A percentile compares a stretch with the other conserved stretches of the same genome.
Conservation (phyloP, 1,140 invertebrate genomes). For the Pseudomyrmex cubaensis region DNA sequence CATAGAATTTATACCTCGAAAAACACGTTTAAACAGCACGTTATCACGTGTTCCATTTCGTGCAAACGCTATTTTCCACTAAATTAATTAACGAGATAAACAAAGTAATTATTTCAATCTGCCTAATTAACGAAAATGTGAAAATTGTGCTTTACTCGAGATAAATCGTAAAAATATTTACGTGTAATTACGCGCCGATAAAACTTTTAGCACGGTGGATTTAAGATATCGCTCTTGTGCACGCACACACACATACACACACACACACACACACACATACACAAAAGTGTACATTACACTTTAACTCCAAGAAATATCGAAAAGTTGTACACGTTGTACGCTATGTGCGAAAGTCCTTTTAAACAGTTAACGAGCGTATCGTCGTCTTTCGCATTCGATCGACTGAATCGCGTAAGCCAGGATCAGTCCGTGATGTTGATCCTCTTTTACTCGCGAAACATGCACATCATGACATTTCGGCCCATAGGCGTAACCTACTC, state of each 20-base stretch:
- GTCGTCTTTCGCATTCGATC: slow-evolving; percentile 28
- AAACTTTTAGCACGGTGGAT: neutral
- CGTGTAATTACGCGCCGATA: neutral
- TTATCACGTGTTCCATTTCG: neutral
- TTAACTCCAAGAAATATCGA: neutral
- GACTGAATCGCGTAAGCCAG: slow-evolving; percentile 34
- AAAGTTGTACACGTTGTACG: too few species aligned
- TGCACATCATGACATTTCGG: slow-evolving; percentile 28
- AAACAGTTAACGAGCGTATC: slow-evolving; percentile 22
- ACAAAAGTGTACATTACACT: neutral
- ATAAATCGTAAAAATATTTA: slow-evolving; percentile 4
- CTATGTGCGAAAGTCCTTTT: slow-evolving; percentile 10
- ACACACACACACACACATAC: too few species aligned
- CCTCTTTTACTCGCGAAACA: slow-evolving; percentile 35
- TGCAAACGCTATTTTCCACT: neutral
- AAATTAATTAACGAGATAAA: neutral
- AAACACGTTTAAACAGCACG: slow-evolving; percentile 24
- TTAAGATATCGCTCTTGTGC: too few species aligned
- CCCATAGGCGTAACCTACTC: slow-evolving; percentile 10
- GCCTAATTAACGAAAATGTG: neutral
- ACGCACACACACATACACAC: too few species aligned
- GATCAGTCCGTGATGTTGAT: slow-evolving; percentile 39
- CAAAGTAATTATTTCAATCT: neutral
- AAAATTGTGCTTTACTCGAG: neutral
- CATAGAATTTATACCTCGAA: slow-evolving; percentile 7